phyloP scores from a whole-genome alignment of 2,888 invertebrate species.

The Drepana falcataria region DNA sequence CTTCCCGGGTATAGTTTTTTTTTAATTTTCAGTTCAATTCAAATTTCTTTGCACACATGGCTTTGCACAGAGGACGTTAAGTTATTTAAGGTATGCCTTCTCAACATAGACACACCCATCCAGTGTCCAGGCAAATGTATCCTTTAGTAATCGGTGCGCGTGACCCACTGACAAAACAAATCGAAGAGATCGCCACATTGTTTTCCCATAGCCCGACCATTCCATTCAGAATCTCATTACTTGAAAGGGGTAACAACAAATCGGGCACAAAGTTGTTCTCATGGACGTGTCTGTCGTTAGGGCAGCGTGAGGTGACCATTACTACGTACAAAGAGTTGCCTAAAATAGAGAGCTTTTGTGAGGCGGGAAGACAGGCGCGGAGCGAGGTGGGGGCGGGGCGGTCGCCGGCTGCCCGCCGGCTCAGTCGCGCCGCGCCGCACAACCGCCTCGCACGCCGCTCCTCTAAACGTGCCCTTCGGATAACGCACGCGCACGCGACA shows the following conservation, averaged over 20 bases:
- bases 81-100: neutral
- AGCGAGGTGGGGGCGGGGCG: constrained; percentile 69
- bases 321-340: constrained; percentile 77
- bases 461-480: constrained; percentile 40
- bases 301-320: constrained; percentile 79
- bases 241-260: constrained; percentile 71
- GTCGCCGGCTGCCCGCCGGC: constrained; percentile 67
- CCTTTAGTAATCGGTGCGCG: constrained; percentile 35
- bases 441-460: constrained; percentile 67
- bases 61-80: neutral
- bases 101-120: constrained; percentile 19
- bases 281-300: constrained; percentile 78
- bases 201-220: constrained; percentile 69
- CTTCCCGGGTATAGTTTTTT: too few relatives aligned
- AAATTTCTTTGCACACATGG: too few relatives aligned
- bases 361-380: constrained; percentile 66
- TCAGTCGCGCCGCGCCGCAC: constrained; percentile 74
- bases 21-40: too few relatives aligned
- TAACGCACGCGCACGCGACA: constrained; percentile 65
- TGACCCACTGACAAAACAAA: constrained; percentile 69
- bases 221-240: constrained; percentile 78
- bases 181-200: constrained; percentile 50
- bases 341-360: constrained; percentile 79
- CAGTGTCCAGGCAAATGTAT: constrained; percentile 27
- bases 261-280: constrained; percentile 74